Evolutionary conservation across 2,888 invertebrate species (phyloP).

Genomic region (Conomelus anceps): DNA sequence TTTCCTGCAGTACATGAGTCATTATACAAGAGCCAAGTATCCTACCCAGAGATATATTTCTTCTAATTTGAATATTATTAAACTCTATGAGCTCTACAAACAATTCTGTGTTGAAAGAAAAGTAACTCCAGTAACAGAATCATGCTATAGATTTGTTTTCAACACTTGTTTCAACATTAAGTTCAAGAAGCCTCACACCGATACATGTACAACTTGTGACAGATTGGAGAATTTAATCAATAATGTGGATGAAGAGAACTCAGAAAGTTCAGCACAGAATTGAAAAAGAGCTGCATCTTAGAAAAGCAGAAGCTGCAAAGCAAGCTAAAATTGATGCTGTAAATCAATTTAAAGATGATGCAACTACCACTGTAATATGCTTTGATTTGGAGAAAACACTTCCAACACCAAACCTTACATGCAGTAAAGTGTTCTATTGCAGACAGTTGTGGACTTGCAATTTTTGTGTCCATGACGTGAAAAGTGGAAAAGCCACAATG

Average conservation of each 20-base stretch:
- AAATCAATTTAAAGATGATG: neutral
- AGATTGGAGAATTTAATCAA: constrained; percentile 6
- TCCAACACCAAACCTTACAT: constrained; percentile 27
- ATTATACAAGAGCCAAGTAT: too few species aligned
- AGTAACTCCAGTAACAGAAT: constrained; percentile 5
- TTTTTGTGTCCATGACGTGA: constrained; percentile 27
- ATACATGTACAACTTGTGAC: constrained; percentile 22
- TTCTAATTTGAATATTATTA: neutral
- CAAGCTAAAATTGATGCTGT: neutral
- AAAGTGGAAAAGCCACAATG: constrained; percentile 30
- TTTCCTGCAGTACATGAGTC: constrained; percentile 24
- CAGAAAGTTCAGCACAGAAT: too few species aligned
- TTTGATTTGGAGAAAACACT: constrained; percentile 33
- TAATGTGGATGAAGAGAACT: neutral
- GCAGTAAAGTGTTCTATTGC: constrained; percentile 28
- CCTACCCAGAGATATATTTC: constrained; percentile 24
- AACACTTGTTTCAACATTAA: constrained; percentile 16
- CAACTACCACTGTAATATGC: constrained; percentile 21
- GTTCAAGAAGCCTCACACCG: constrained; percentile 29
- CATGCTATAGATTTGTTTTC: constrained; percentile 22
- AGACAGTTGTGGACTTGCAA: constrained; percentile 33
- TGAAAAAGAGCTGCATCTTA: constrained; percentile 5
- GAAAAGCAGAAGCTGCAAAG: constrained; percentile 16
- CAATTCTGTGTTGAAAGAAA: constrained; percentile 15
- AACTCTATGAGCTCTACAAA: constrained; percentile 3